These are phyloP conservation scores for Styela clava DNA, from an alignment of 23 tunicate species.

Conservation along the genomic window DNA sequence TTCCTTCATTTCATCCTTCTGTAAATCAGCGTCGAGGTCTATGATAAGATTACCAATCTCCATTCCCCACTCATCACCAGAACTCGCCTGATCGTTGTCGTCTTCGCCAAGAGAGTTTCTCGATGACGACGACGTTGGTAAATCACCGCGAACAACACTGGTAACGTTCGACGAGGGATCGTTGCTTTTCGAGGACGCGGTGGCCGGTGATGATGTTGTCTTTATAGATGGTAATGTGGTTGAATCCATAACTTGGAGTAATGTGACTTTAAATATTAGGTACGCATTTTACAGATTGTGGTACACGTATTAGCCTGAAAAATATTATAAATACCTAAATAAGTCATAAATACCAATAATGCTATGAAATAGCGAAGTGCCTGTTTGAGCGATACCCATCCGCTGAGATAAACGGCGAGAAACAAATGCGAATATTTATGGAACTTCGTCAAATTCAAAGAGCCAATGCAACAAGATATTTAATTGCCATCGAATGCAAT, in stretches of 20 bases:
- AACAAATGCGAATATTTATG: no score
- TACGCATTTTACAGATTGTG: neutral
- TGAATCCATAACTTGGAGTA: constrained; percentile 7
- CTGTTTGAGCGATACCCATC: no score
- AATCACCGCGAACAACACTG: neutral
- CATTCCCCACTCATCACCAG: constrained; percentile 31
- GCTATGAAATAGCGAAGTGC: no score
- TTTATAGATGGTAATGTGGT: constrained; percentile 1
- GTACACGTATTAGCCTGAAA: no score
- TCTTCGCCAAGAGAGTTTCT: constrained; percentile 21
- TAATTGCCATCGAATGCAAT: no score
- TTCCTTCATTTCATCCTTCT: constrained; percentile 19
- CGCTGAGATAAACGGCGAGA: no score
- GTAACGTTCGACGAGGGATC: neutral
- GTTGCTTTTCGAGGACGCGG: neutral
- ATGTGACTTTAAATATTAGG: no score
- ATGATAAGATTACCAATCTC: constrained; percentile 22
- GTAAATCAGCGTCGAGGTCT: constrained; percentile 28
- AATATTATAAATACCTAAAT: no score
- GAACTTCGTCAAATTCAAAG: no score
- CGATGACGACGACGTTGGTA: neutral
- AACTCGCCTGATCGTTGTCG: constrained; percentile 36
- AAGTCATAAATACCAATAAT: no score
- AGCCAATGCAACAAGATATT: no score
- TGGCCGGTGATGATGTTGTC: constrained; percentile 1